Evolutionary conservation across 1,140 invertebrate genomes (phyloP), one percentile per base, ranked within the genome.

Genomic region (Euborellia annulipes): DNA sequence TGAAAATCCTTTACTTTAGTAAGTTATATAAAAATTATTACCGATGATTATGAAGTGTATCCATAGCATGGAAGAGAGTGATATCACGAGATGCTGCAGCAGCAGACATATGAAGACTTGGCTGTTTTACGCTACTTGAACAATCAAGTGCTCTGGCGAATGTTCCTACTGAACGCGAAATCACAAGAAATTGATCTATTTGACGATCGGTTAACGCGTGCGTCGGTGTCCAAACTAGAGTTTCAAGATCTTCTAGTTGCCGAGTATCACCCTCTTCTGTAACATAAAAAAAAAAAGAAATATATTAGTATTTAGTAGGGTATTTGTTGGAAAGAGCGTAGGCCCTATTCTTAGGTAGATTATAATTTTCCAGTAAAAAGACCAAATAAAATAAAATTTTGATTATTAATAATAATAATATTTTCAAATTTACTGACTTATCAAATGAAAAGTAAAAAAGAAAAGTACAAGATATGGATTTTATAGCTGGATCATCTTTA

Each of bases 111-210:
- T 98, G 94, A 44, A 98, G 71, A 55, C 88, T 93, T 37, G 96
- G 95, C 60, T 98, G 93, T 65, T 98, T 93, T 16, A 98, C 86
- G 44, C 91, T 92, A 63, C 89, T 94, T 49, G 91, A 94, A 65
- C 91, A 95, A 68, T 99, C 96, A 23, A 99, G 72, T 37, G 95
- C 95, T 53, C 96, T 76, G 36, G 95, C 95, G 72, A 98, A 98
- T 36, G 94, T 98, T 48, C 96, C 96, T 49, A 98, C 90, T 32
- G 94, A 95, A 59, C 91, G 73, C 37, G 92, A 91, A 54, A 98
- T 85, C 48, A 98, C 91, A 50, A 98, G 73, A 72, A 96, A 98
- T 67, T 98, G 93, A 71, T 98, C 95, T 50, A 98, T 97, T 69
- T 98, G 90, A 59, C 87, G 74, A 70, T 98, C 92, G 50, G 81